Percentiles rank a stretch among this genome's conserved stretches.
phyloP scores from a whole-genome alignment of 2,888 invertebrate genomes.

The Emmelina monodactyla region DNA sequence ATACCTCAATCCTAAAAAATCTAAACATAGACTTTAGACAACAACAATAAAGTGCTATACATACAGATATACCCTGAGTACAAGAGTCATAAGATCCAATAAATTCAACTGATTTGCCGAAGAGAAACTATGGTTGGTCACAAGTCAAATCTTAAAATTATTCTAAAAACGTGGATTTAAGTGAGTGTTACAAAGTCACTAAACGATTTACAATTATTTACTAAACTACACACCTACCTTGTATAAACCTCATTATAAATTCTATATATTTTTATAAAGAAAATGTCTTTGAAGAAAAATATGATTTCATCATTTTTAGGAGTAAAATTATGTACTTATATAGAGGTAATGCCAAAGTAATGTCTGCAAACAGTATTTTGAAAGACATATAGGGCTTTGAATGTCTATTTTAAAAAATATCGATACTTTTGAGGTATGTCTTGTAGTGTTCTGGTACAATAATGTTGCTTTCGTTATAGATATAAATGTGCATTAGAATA shows the following conservation, averaged over 20 bases:
- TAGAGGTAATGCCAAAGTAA: too few relatives aligned
- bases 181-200: conserved; percentile 28
- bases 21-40: conserved; percentile 33
- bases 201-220: conserved; percentile 45
- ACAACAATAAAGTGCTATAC: conserved; percentile 31
- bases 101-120: conserved; percentile 32
- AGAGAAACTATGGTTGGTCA: conserved; percentile 54
- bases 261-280: conserved; percentile 22
- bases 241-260: conserved; percentile 65
- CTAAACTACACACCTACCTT: conserved; percentile 63
- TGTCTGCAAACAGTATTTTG: too few relatives aligned
- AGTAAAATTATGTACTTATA: too few relatives aligned
- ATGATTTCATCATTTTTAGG: conserved; percentile 5
- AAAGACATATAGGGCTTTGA: too few relatives aligned
- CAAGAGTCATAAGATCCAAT: conserved; percentile 60
- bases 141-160: conserved; percentile 44
- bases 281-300: conserved; percentile 16
- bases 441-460: too few relatives aligned
- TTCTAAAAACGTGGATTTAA: conserved; percentile 36
- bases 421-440: too few relatives aligned
- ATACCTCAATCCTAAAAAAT: conserved; percentile 36
- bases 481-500: too few relatives aligned
- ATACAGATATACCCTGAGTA: conserved; percentile 55
- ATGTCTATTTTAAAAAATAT: too few relatives aligned
- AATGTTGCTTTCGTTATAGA: too few relatives aligned